A percentile compares a stretch with the other conserved stretches of the same genome.
Evolutionary conservation across 1,140 invertebrate genomes (phyloP).

Genomic region (Zaprionus ghesquierei): DNA sequence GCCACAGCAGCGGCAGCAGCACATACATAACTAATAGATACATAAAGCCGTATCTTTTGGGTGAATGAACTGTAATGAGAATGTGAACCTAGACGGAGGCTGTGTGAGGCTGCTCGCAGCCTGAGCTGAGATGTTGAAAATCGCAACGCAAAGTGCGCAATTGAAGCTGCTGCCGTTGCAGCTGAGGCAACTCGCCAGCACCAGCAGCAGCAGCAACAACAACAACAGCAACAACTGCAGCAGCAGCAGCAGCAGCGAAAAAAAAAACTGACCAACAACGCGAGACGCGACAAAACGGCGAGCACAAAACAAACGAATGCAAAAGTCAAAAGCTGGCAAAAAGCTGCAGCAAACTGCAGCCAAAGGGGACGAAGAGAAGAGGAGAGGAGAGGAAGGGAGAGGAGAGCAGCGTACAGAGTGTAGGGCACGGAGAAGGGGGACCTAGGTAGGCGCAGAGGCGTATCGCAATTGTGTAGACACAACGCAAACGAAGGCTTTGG

Average conservation of each 20-base stretch:
- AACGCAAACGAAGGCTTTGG: not conserved
- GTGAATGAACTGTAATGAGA: constrained; percentile 82
- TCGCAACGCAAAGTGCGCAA: constrained; percentile 73
- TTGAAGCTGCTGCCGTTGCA: constrained; percentile 47
- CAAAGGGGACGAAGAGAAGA: not conserved
- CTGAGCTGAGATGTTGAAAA: constrained; percentile 58
- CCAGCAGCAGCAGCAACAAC: constrained; percentile 12
- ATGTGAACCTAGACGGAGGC: constrained; percentile 70
- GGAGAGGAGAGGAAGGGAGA: not conserved
- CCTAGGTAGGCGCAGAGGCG: not conserved
- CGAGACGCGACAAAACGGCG: constrained; percentile 33
- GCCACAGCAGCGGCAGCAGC: constrained; percentile 44
- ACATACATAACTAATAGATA: constrained; percentile 80
- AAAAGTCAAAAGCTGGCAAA: constrained; percentile 36
- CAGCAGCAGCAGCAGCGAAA: not conserved
- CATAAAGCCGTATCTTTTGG: constrained; percentile 79
- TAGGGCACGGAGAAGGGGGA: not conserved
- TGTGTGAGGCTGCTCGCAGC: not conserved
- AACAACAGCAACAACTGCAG: not conserved
- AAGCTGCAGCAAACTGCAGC: not conserved
- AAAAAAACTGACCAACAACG: constrained; percentile 46
- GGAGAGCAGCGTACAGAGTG: not conserved
- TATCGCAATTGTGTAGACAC: constrained; percentile 24
- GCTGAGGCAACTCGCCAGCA: constrained; percentile 29
- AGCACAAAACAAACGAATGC: constrained; percentile 46